A percentile compares a stretch with the other conserved stretches of the same genome.
Evolutionary conservation across 2,888 invertebrate genomes (phyloP).

Genomic region (Dynastes maya): DNA sequence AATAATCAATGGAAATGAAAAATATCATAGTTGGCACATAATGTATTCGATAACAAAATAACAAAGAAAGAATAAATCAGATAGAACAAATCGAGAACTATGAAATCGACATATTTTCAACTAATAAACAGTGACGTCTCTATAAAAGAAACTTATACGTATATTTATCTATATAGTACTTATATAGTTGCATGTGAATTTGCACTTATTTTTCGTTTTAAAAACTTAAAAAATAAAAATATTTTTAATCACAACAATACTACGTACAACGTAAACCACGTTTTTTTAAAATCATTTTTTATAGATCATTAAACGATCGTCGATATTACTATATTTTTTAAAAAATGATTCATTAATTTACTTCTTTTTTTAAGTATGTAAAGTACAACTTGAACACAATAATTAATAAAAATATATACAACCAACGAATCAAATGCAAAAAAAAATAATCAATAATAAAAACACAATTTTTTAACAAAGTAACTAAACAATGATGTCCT

Average conservation of each 20-base stretch:
- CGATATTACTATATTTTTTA: conserved; percentile 28
- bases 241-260: conserved; percentile 67
- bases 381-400: conserved; percentile 53
- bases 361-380: conserved; percentile 51
- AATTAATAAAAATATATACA: conserved; percentile 52
- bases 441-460: conserved; percentile 50
- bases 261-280: conserved; percentile 63
- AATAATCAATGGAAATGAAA: conserved; percentile 45
- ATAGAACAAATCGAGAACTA: conserved; percentile 53
- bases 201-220: conserved; percentile 55
- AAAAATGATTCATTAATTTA: conserved; percentile 58
- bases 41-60: conserved; percentile 50
- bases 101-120: conserved; percentile 46
- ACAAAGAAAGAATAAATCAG: conserved; percentile 43
- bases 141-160: conserved; percentile 38
- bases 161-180: conserved; percentile 30
- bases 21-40: conserved; percentile 52
- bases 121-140: conserved; percentile 55
- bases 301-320: conserved; percentile 44
- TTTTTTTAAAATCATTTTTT: conserved; percentile 39
- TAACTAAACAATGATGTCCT: conserved; percentile 47
- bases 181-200: conserved; percentile 53
- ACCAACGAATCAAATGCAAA: conserved; percentile 45
- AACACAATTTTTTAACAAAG: conserved; percentile 47
- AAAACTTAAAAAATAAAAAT: conserved; percentile 64